Evolutionary conservation across 2,113 vertebrate genomes (phyloP), one percentile per base, ranked within the genome.

Genomic region (Argyrosomus japonicus): DNA sequence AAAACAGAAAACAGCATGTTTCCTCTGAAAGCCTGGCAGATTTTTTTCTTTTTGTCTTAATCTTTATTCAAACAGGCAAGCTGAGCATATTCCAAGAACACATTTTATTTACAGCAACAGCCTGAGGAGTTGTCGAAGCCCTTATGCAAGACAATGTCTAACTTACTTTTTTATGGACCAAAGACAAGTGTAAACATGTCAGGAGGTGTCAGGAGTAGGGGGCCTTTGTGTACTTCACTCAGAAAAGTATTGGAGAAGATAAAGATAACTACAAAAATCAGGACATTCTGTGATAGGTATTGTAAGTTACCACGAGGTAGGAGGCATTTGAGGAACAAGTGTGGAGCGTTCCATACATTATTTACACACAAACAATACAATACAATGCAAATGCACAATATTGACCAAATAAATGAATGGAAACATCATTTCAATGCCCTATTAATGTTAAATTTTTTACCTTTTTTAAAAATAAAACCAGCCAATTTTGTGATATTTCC

Each of bases 1-100:
- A 83, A 88, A 85, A 72, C 57, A 63, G 79, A 71, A 75, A 84
- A 54, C 50, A 75, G 51, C 74, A 67, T 9, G 67, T 68, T 82
- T 75, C 23, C 27, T 15, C 51, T 61, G 51, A 73, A 68, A 83
- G 67, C 73, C 45, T 82, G 43, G 68, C 43, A 23, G 73, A 62
- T 61, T 77, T 80, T 64, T 79, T 47, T 77, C 36, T 79, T 82
- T 54, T 32, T 40, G 9, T 70, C 75, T 77, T 51, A 81, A 85
- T 75, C 77, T 86, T 86, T 74, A 84, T 88, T 88, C 57, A 77
- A 75, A 64, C 63, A 75, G 87, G 63, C 81, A 77, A 29, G 65
- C 13, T 14, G 62, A 70, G 75, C 73, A 77, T 71, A 75, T 81
- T 72, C 61, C 48, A 81, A 40, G 77, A 82, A 70, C 21, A 70